Base-by-base conservation (phyloP, 2,113 vertebrate genomes). In the Tauraco erythrolophus region DNA sequence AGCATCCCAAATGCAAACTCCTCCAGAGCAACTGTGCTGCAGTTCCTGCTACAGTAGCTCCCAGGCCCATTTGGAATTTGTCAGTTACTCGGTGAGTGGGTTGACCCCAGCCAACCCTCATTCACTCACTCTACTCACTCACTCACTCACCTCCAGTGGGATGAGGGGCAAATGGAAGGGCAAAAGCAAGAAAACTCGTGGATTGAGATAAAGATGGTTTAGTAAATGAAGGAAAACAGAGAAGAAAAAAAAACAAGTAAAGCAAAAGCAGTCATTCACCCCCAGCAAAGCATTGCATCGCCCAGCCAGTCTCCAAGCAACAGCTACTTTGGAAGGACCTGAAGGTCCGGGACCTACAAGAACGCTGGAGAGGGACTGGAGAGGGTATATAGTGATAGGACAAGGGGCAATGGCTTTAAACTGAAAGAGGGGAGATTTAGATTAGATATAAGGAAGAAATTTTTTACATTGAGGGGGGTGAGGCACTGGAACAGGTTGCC, bases 71-170 rank as follows among this genome's bases (percentile, higher is more conserved):
- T 56, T 81, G 75, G 43, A 84, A 50, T 91, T 81, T 75, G 14
- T 61, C n/a, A 7, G 24, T 60, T 65, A 41, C 30, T 30, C 9
- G 3, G 13, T 28, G 35, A 7, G 7, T 28, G 9, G 19, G 9
- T 35, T 90, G 31, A 37, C 13, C 19, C 28, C 7, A 3, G 39
- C 11, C 51, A 62, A 48, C 13, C 50, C 5, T 15, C 23, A 5
- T 9, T 61, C 3, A 0, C 5, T 78, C 4, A 11, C 7, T 80
- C 1, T n/a, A 54, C 5, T 15, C 23, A 5, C 10, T 61, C 3
- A 0, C 5, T 78, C 4, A 11, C 7, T 80, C 1, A 0, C 14
- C 19, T 71, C 33, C 23, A 45, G 35, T 30, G 51, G 16, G 8
- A n/a, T 54, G 10, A 16, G 27, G 17, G 3, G 9, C 5, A 75